These are phyloP conservation scores for Lepisosteus osseus DNA, from an alignment of 2,113 vertebrate genomes.

Conservation along the genomic window DNA sequence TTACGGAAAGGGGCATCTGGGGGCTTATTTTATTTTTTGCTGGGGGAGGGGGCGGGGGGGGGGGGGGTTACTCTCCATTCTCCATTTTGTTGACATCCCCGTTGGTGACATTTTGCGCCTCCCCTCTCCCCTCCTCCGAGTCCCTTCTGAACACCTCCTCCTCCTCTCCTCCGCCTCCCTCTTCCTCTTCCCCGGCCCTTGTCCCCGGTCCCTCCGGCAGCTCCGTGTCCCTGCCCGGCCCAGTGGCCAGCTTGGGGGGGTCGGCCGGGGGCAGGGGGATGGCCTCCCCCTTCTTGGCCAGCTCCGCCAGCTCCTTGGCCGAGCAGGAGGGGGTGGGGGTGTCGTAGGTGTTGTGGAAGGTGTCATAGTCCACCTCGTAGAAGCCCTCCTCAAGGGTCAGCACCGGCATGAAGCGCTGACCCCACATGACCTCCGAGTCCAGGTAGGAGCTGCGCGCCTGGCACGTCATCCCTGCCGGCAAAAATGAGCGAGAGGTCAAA, in stretches of 20 bases:
- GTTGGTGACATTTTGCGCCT: constrained; percentile 36
- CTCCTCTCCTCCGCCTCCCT: not conserved
- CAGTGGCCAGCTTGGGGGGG: constrained; percentile 6
- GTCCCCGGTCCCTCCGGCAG: constrained; percentile 22
- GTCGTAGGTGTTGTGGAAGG: constrained; percentile 77
- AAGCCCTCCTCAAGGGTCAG: constrained; percentile 75
- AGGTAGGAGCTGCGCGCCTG: constrained; percentile 78
- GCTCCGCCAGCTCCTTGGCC: constrained; percentile 63
- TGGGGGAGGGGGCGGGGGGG: too few relatives aligned
- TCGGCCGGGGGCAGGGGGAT: constrained; percentile 35
- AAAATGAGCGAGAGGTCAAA: not conserved
- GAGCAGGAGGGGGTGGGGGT: constrained; percentile 76
- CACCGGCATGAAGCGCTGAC: constrained; percentile 74
- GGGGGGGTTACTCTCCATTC: constrained; percentile 14
- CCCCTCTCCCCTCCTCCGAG: not conserved
- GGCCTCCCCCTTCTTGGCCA: constrained; percentile 42
- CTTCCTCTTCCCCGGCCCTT: not conserved
- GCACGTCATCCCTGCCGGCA: constrained; percentile 72
- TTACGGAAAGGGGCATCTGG: too few relatives aligned
- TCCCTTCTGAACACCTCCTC: not conserved
- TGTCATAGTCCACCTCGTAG: constrained; percentile 79
- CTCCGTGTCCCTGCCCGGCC: not conserved
- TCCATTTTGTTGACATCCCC: constrained; percentile 40
- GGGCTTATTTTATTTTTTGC: too few relatives aligned
- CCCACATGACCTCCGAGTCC: constrained; percentile 77